Conservation (phyloP, 2,113 vertebrate genomes). For the Oncorhynchus clarkii region DNA sequence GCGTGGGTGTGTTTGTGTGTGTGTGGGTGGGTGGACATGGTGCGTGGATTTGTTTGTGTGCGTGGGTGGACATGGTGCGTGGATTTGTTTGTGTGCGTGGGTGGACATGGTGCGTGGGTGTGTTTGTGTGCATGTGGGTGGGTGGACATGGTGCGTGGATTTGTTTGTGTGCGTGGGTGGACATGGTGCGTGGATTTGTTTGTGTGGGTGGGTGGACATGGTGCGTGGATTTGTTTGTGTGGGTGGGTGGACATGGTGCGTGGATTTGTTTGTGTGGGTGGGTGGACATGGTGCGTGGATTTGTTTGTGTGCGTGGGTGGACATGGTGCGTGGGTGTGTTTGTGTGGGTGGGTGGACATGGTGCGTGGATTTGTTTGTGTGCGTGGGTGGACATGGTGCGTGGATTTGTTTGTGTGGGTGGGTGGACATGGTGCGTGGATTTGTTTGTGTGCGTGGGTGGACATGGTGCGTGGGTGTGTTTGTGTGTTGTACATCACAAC, state of each 20-base stretch:
- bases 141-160: no score
- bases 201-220: not conserved
- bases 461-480: not conserved
- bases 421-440: not conserved
- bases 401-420: constrained; percentile 4
- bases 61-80: no score
- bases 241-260: constrained; percentile 7
- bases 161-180: no score
- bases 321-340: not conserved
- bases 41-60: no score
- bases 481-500: not conserved
- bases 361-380: constrained; percentile 10
- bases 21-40: no score
- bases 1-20: not conserved
- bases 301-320: not conserved
- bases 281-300: not conserved
- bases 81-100: no score
- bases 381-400: constrained; percentile 11
- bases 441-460: not conserved
- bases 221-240: constrained; percentile 12
- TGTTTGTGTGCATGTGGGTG: not conserved
- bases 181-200: no score
- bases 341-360: not conserved
- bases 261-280: constrained; percentile 3
- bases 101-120: not conserved